phyloP scores from a whole-genome alignment of 1,140 invertebrate genomes.

The Bombus breviceps region DNA sequence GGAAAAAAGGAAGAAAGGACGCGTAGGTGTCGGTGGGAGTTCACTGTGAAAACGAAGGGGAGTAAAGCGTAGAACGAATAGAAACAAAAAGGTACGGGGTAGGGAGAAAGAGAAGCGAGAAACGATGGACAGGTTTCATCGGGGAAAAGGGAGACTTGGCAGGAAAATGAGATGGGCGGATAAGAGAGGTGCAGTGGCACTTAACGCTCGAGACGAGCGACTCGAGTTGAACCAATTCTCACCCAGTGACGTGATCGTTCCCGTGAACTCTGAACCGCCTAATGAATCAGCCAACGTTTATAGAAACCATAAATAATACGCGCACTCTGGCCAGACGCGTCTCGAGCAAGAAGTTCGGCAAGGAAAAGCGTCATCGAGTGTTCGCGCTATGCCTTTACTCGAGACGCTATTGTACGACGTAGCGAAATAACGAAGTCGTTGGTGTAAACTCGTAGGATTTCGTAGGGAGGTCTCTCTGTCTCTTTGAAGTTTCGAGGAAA shows the following conservation, averaged over 20 bases:
- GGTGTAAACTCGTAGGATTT: background rate
- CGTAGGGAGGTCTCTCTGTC: no score
- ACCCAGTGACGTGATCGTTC: constrained; percentile 64
- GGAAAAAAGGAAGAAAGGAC: constrained; percentile 11
- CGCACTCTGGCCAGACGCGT: background rate
- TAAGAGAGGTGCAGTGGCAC: constrained; percentile 47
- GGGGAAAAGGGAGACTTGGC: constrained; percentile 13
- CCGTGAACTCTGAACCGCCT: constrained; percentile 56
- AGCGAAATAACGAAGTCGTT: no score
- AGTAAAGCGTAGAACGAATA: constrained; percentile 34
- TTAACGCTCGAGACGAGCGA: constrained; percentile 53
- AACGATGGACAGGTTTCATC: background rate
- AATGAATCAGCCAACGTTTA: constrained; percentile 66
- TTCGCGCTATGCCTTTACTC: background rate
- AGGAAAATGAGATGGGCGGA: constrained; percentile 26
- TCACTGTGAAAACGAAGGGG: constrained; percentile 34
- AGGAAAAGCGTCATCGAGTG: background rate
- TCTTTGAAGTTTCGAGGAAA: background rate
- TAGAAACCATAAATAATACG: constrained; percentile 53
- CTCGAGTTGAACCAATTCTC: constrained; percentile 65
- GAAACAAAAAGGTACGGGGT: background rate
- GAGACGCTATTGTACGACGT: background rate
- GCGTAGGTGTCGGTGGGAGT: constrained; percentile 30
- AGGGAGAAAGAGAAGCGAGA: background rate
- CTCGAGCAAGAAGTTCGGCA: background rate